These are phyloP conservation scores for Phataginus tetradactyla DNA, from an alignment of 2,797 vertebrate genomes.

Conservation along the genomic window DNA sequence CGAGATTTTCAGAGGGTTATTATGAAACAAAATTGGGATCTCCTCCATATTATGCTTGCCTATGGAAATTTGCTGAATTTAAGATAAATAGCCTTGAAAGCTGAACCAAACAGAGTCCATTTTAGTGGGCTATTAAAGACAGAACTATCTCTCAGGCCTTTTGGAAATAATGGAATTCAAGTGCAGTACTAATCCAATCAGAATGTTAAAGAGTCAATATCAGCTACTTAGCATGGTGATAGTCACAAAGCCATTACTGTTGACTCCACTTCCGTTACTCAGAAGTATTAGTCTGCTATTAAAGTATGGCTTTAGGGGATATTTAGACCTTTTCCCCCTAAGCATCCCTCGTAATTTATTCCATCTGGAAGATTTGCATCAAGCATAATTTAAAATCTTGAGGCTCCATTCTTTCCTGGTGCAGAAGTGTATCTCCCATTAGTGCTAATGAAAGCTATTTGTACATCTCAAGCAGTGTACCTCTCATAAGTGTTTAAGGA, in stretches of 20 bases:
- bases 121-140: not conserved
- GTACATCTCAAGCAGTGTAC: slow-evolving; percentile 39
- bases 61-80: slow-evolving; percentile 23
- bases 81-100: slow-evolving; percentile 48
- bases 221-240: slow-evolving; percentile 27
- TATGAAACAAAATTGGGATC: not conserved
- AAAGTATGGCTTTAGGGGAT: slow-evolving; percentile 59
- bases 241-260: slow-evolving; percentile 23
- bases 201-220: slow-evolving; percentile 66
- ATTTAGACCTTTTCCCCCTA: not conserved
- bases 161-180: slow-evolving; percentile 26
- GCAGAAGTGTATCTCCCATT: slow-evolving; percentile 1
- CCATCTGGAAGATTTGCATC: slow-evolving; percentile 59
- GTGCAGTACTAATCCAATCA: slow-evolving; percentile 2
- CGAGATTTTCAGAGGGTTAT: not conserved
- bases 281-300: slow-evolving; percentile 34
- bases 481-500: slow-evolving; percentile 24
- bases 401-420: slow-evolving; percentile 44
- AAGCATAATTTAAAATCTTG: slow-evolving; percentile 52
- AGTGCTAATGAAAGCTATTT: slow-evolving; percentile 58
- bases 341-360: slow-evolving; percentile 64
- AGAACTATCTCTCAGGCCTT: not conserved
- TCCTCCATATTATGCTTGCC: not conserved
- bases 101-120: slow-evolving; percentile 35
- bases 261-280: not conserved